These are phyloP conservation scores for Araneus ventricosus DNA, from an alignment of 1,140 invertebrate species.

Conservation along the genomic window DNA sequence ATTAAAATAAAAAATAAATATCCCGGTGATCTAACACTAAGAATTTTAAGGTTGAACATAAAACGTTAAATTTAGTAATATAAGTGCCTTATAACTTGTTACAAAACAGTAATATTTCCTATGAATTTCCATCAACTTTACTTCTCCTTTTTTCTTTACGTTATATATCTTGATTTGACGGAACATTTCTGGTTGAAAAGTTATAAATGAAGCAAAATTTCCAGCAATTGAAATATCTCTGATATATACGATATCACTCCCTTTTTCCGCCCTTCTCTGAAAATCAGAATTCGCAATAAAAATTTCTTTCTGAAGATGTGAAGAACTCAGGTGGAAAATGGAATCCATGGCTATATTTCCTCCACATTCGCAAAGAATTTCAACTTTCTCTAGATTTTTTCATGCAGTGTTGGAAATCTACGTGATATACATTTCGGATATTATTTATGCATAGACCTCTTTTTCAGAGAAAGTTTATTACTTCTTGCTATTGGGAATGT, in stretches of 20 bases:
- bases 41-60: too few species aligned
- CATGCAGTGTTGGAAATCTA: too few species aligned
- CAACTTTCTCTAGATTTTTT: neutral
- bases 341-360: neutral
- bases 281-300: neutral
- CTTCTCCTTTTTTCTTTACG: neutral
- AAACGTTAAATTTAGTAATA: too few species aligned
- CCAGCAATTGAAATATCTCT: neutral
- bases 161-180: constrained; percentile 18
- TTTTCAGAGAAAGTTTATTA: too few species aligned
- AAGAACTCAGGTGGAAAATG: constrained; percentile 3
- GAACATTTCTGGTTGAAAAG: constrained; percentile 1
- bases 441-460: too few species aligned
- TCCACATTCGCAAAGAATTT: neutral
- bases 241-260: neutral
- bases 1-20: too few species aligned
- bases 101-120: too few species aligned
- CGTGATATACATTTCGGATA: too few species aligned
- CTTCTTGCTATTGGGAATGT: too few species aligned
- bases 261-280: neutral
- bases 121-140: too few species aligned
- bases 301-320: neutral
- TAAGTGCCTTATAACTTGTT: too few species aligned
- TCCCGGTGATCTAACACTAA: too few species aligned
- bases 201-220: constrained; percentile 11